phyloP scores from a whole-genome alignment of 92 coral and sea anemone species.

The Pocillopora grandis region DNA sequence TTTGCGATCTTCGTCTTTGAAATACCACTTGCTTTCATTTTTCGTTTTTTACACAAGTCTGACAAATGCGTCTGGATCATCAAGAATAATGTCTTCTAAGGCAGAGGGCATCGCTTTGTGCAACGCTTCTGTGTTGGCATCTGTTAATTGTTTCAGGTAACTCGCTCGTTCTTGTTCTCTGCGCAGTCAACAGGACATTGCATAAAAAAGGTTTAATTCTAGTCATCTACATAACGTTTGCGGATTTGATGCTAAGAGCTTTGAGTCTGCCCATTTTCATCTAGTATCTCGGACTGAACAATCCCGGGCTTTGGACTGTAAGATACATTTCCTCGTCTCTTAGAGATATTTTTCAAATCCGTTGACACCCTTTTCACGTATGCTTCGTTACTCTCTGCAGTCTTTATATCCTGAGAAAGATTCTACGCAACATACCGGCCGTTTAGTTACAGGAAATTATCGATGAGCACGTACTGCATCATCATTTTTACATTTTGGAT shows the following conservation, averaged over 20 bases:
- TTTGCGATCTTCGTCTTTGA: too few relatives aligned
- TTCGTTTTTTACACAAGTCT: neutral
- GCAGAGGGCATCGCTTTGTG: neutral
- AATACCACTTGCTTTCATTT: too few relatives aligned
- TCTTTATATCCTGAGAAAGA: too few relatives aligned
- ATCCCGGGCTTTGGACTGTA: neutral
- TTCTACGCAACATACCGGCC: neutral
- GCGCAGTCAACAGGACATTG: neutral
- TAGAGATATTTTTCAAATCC: neutral
- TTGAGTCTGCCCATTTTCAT: neutral
- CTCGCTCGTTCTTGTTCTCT: neutral
- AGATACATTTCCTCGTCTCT: too few relatives aligned
- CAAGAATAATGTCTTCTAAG: neutral
- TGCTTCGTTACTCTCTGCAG: neutral
- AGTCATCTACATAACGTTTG: slow-evolving; percentile 21
- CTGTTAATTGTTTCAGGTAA: neutral
- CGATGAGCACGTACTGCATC: too few relatives aligned
- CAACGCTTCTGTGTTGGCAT: neutral
- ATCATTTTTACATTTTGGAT: too few relatives aligned
- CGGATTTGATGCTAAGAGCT: slow-evolving; percentile 29
- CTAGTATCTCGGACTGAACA: neutral
- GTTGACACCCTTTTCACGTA: neutral
- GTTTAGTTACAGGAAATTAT: too few relatives aligned
- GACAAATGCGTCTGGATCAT: neutral
- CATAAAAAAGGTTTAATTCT: slow-evolving; percentile 16